Evolutionary conservation across 2,113 vertebrate species (phyloP), one percentile per base, ranked within the genome.

Genomic region (Melanerpes aurifrons): DNA sequence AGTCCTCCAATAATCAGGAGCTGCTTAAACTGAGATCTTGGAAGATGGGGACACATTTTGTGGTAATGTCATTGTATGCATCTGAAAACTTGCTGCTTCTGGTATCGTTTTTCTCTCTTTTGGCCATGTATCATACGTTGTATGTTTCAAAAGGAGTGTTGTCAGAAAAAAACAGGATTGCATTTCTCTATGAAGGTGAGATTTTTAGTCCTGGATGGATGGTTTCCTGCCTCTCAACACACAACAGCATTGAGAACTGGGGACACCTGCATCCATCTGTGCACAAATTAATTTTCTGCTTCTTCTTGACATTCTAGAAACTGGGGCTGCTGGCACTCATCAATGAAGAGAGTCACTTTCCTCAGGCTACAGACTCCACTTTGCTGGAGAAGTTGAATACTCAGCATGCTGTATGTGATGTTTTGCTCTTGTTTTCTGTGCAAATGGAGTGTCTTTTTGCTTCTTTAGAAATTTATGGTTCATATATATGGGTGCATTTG

Each of bases 341-440:
- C 96, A 99, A 99, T 54, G 99, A 99, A 97, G 99, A 99, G 96
- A 99, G 99, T 88, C 99, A 99, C 97, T 99, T 99, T 95, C 99
- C 99, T 58, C 99, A 99, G 96, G 99, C 99, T 85, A 99, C 99
- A 12, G 99, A 99, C 81, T 97, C 95, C 82, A 99, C 99, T 12
- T 97, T 99, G 59, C 92, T 99, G 97, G 98, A 98, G 96, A 99
- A 99, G 77, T 87, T 99, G 63, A 99, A 99, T 94, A 97, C 93
- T 57, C 99, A 99, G 56, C 99, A 99, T 82, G 98, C 98, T 3
- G 99, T 99, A 98, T 15, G 98, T 97, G 32, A 22, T 57, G 12
- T 31, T 80, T 45, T 73, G 29, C 71, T 77, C 19, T 6, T 6
- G 40, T 71, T 57, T 80, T 86, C 50, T 45, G 31, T 73, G 28